phyloP scores from a whole-genome alignment of 2,113 vertebrate genomes.

The Rhodinocichla rosea region DNA sequence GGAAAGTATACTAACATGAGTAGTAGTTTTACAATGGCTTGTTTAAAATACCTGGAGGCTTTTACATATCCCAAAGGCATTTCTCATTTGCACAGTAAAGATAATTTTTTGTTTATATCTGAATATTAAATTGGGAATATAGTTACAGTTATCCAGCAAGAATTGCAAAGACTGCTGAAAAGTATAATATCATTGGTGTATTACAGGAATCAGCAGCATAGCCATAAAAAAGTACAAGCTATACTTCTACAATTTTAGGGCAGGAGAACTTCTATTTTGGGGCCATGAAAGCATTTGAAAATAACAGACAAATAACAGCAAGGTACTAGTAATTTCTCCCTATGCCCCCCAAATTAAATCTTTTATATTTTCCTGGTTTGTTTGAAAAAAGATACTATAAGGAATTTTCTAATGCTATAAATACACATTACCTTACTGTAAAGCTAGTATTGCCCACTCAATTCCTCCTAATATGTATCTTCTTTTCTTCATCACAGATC shows the following conservation, averaged over 20 bases:
- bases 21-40: constrained; percentile 65
- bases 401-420: not conserved
- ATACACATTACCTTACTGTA: not conserved
- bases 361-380: not conserved
- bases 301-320: not conserved
- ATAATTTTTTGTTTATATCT: constrained; percentile 71
- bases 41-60: constrained; percentile 72
- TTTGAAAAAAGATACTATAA: not conserved
- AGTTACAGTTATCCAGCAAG: constrained; percentile 51
- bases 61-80: constrained; percentile 70
- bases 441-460: not conserved
- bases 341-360: not conserved
- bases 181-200: constrained; percentile 22
- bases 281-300: constrained; percentile 31
- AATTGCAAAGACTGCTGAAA: constrained; percentile 67
- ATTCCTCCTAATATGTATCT: not conserved
- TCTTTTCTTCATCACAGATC: not conserved
- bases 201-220: constrained; percentile 28
- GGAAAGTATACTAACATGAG: constrained; percentile 49
- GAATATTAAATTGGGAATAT: constrained; percentile 66
- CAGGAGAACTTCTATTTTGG: constrained; percentile 37
- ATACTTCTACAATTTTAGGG: constrained; percentile 45
- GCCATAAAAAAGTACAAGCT: constrained; percentile 2
- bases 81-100: constrained; percentile 78
- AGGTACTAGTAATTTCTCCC: not conserved